These are phyloP conservation scores for Tarsius wallacei DNA, from an alignment of 2,797 vertebrate genomes.

Conservation along the genomic window DNA sequence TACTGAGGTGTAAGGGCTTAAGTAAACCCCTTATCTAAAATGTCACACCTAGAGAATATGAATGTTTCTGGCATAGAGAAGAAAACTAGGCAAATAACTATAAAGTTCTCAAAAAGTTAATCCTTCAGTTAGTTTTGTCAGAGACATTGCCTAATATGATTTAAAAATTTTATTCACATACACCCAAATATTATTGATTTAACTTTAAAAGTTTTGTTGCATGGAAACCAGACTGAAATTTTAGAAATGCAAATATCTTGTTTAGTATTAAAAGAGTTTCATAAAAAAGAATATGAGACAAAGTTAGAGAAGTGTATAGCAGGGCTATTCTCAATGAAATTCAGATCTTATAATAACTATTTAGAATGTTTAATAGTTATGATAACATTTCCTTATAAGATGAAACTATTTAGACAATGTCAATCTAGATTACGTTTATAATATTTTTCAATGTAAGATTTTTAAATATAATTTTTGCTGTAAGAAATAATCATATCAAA, in stretches of 20 bases:
- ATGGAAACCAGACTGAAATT: conserved; percentile 33
- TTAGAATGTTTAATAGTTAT: conserved; percentile 53
- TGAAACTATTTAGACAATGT: conserved; percentile 47
- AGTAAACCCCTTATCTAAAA: neutral
- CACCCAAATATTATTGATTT: conserved; percentile 26
- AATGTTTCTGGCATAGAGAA: neutral
- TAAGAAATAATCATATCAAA: conserved; percentile 27
- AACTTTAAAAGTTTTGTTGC: conserved; percentile 20
- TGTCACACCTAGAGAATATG: neutral
- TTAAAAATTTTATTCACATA: neutral
- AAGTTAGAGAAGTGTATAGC: conserved; percentile 7
- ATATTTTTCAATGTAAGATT: conserved; percentile 38
- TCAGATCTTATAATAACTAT: conserved; percentile 24
- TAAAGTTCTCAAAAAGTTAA: neutral
- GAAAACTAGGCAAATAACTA: conserved; percentile 41
- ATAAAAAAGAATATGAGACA: conserved; percentile 17
- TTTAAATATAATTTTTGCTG: conserved; percentile 24
- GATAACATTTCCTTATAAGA: conserved; percentile 58
- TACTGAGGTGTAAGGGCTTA: neutral
- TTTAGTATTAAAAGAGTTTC: neutral
- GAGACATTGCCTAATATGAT: neutral
- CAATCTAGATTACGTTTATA: conserved; percentile 17
- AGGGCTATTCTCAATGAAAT: conserved; percentile 37
- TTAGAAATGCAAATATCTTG: conserved; percentile 35
- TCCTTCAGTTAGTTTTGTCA: conserved; percentile 18